Evolutionary conservation across 1,140 invertebrate species (phyloP).

Genomic region (Leptonema lineaticorne): DNA sequence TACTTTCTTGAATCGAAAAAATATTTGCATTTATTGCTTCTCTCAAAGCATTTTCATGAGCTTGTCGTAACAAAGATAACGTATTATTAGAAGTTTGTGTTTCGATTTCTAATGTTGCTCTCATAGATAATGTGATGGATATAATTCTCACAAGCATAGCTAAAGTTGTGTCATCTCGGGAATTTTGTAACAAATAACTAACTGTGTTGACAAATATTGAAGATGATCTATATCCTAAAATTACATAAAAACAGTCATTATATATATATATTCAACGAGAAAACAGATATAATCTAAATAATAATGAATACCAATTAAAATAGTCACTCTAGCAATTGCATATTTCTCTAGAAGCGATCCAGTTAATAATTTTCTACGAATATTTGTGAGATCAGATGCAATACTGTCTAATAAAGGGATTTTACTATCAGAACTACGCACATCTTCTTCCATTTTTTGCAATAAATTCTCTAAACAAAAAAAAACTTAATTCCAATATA

Average conservation of each 20-base stretch:
- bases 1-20: constrained; percentile 48
- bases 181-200: constrained; percentile 57
- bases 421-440: constrained; percentile 50
- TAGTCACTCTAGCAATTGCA: constrained; percentile 55
- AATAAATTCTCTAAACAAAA: constrained; percentile 54
- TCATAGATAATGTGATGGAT: constrained; percentile 51
- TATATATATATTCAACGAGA: not conserved
- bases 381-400: constrained; percentile 48
- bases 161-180: constrained; percentile 55
- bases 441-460: constrained; percentile 59
- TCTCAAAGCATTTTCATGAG: constrained; percentile 50
- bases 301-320: constrained; percentile 53
- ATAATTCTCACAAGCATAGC: constrained; percentile 58
- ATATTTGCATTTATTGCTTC: constrained; percentile 49
- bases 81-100: constrained; percentile 49
- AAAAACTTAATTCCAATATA: constrained; percentile 16
- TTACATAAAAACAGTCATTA: constrained; percentile 18
- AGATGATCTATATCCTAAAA: constrained; percentile 57
- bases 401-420: constrained; percentile 50
- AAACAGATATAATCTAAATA: not conserved
- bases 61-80: constrained; percentile 48
- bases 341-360: constrained; percentile 50
- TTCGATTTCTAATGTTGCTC: constrained; percentile 47
- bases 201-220: constrained; percentile 57
- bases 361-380: constrained; percentile 45